Evolutionary conservation across 2,888 invertebrate genomes (phyloP).

Genomic region (Tenthredo livida): DNA sequence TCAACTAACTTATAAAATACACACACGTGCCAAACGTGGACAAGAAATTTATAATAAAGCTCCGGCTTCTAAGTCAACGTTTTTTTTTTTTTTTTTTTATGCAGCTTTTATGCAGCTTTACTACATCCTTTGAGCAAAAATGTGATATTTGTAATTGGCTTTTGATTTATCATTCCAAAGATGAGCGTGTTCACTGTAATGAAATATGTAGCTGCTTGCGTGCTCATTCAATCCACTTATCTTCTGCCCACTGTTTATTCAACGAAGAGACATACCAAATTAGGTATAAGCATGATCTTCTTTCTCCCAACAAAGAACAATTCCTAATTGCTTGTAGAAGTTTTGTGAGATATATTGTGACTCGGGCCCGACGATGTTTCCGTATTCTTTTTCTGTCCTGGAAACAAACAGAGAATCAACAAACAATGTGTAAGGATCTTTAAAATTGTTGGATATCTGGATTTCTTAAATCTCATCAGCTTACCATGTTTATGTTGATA

Average conservation of each 20-base stretch:
- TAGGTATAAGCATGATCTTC: not conserved
- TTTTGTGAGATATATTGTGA: slow-evolving; percentile 20
- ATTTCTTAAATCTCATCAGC: not conserved
- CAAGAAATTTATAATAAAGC: not conserved
- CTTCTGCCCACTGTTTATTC: not conserved
- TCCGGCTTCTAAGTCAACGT: not conserved
- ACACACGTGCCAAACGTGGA: not conserved
- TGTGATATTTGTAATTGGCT: not conserved
- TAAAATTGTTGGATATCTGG: not conserved
- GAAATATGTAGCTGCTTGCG: too few species aligned
- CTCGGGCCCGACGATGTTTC: slow-evolving; percentile 55
- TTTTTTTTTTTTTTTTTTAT: not conserved
- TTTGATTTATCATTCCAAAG: not conserved
- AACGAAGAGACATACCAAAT: not conserved
- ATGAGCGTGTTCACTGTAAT: not conserved
- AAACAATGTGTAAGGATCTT: not conserved
- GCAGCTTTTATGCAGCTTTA: not conserved
- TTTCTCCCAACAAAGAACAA: not conserved
- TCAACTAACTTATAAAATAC: not conserved
- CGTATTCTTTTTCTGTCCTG: slow-evolving; percentile 68
- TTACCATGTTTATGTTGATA: slow-evolving; percentile 73
- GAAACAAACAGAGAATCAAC: not conserved
- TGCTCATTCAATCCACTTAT: not conserved
- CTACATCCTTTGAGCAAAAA: slow-evolving; percentile 12
- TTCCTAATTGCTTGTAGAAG: slow-evolving; percentile 32